Conservation (phyloP, 1,140 invertebrate species). For the Drosophila paulistorum region DNA sequence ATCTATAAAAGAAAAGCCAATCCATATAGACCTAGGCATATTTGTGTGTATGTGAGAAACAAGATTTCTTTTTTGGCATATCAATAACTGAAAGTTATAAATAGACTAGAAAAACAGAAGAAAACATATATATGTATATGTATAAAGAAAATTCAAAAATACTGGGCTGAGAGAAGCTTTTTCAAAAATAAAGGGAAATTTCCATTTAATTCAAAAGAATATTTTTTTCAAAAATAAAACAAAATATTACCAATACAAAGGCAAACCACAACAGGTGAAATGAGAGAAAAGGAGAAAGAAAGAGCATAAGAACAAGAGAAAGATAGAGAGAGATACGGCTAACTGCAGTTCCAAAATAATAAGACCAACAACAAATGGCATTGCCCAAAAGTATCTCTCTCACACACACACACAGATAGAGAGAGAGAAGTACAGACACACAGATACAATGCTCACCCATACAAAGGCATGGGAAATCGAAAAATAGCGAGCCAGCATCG, state of each 20-base stretch:
- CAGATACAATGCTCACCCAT: conserved; percentile 44
- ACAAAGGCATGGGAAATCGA: conserved; percentile 63
- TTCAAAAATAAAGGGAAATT: conserved; percentile 68
- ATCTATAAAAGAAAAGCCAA: conserved; percentile 48
- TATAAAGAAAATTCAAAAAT: conserved; percentile 47
- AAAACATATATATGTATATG: not conserved
- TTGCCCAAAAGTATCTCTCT: conserved; percentile 60
- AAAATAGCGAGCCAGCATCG: conserved; percentile 78
- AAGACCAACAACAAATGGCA: conserved; percentile 31
- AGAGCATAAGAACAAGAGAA: conserved; percentile 22
- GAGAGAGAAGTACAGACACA: conserved; percentile 24
- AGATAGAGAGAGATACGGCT: conserved; percentile 29
- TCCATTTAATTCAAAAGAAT: conserved; percentile 44
- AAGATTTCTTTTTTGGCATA: conserved; percentile 74
- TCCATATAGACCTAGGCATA: conserved; percentile 44
- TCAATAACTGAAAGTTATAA: conserved; percentile 79
- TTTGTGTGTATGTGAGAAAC: conserved; percentile 33
- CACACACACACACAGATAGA: conserved; percentile 30
- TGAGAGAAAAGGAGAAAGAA: conserved; percentile 21
- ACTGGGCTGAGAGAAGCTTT: conserved; percentile 56
- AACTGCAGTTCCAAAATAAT: conserved; percentile 67
- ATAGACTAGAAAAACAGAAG: conserved; percentile 52
- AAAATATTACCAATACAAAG: conserved; percentile 15
- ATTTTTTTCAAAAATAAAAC: conserved; percentile 25
- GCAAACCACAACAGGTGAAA: conserved; percentile 20